Conservation (phyloP, 2,888 invertebrate genomes). For the Onthophagus sagittarius region DNA sequence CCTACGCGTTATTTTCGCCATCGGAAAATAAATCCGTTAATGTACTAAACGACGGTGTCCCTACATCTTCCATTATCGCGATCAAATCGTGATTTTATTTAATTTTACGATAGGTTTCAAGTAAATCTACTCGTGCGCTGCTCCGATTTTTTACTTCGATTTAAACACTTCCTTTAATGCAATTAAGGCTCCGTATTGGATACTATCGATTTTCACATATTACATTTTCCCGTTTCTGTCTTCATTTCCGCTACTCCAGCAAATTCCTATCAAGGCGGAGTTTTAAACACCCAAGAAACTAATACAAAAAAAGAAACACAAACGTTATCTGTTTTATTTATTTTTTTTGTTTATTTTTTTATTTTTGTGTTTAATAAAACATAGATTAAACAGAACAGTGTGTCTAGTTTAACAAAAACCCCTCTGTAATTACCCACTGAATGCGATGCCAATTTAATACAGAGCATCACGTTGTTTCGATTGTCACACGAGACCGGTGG, state of each 20-base stretch:
- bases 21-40: neutral
- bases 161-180: slow-evolving; percentile 10
- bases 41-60: neutral
- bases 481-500: neutral
- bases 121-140: neutral
- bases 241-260: neutral
- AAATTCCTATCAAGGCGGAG: neutral
- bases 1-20: neutral
- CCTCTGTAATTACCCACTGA: neutral
- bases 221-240: neutral
- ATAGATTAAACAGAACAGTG: neutral
- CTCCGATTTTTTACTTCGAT: neutral
- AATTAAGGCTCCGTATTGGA: slow-evolving; percentile 1
- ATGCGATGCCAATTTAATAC: neutral
- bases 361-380: too few species aligned
- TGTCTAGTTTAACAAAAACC: neutral
- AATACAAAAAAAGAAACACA: neutral
- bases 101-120: neutral
- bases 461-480: neutral
- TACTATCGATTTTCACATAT: neutral
- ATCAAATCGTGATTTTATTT: neutral
- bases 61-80: neutral
- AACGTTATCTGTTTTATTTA: neutral
- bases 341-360: neutral
- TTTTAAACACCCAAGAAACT: neutral